These are phyloP conservation scores for Eucriotettix oculatus DNA, from an alignment of 2,888 invertebrate species.

Conservation along the genomic window DNA sequence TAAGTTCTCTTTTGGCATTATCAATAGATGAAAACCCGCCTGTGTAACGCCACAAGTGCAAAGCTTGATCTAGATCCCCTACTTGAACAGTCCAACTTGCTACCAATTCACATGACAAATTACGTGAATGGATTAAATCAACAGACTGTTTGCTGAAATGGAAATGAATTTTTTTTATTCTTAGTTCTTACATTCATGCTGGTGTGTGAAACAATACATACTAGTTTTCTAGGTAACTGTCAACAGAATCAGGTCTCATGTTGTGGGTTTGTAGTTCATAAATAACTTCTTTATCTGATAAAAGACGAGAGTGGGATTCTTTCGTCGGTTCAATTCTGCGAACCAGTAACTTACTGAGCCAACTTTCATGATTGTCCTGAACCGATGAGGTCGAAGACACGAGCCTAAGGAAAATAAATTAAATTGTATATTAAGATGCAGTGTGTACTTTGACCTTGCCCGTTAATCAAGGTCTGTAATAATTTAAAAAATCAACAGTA, in stretches of 20 bases:
- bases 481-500: no score
- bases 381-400: conserved; percentile 6
- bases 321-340: conserved; percentile 86
- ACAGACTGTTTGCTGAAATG: conserved; percentile 53
- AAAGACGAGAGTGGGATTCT: conserved; percentile 90
- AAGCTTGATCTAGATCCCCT: conserved; percentile 93
- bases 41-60: conserved; percentile 90
- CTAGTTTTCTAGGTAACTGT: conserved; percentile 80
- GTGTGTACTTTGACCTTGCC: neutral
- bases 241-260: conserved; percentile 75
- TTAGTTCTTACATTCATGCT: neutral
- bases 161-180: neutral
- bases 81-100: conserved; percentile 94
- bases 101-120: conserved; percentile 68
- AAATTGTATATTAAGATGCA: neutral
- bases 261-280: conserved; percentile 93
- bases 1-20: conserved; percentile 50
- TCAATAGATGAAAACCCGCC: conserved; percentile 85
- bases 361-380: conserved; percentile 40
- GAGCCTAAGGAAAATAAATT: conserved; percentile 5
- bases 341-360: conserved; percentile 78
- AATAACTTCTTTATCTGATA: conserved; percentile 90
- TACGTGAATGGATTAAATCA: conserved; percentile 57
- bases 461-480: no score
- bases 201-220: conserved; percentile 36